Base-by-base conservation (phyloP, 2,888 invertebrate species). In the Watsonalla binaria region DNA sequence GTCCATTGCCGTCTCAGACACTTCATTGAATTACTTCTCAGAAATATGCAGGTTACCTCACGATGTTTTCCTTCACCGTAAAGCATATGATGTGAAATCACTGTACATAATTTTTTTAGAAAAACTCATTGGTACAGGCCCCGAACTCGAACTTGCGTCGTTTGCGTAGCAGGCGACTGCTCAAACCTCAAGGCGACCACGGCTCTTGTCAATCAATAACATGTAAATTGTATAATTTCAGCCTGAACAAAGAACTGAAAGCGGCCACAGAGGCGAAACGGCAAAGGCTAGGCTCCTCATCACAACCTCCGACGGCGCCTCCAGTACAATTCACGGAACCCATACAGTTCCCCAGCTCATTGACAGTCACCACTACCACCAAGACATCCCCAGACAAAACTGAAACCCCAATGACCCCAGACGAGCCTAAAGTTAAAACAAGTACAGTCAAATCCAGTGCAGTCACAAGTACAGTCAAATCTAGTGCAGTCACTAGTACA, bases 301-400 rank as follows among this genome's bases (percentile, higher is more conserved):
- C 83, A 0, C 78, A 77, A 0, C 57, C 53, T 1, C 37, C 56
- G 8, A 37, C 56, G 14, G 50, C 58, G 6, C 61, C 46, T 55
- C 57, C 70, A 0, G 39, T 56, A 5, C 53, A 66, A 0, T 82
- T 80, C 71, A 52, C 75, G 0, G 89, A 89, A 53, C 82, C 80
- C 33, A 86, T 90, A 54, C 83, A 82, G 51, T 90, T 90, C 70
- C 90, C 90, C 0, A 85, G 86, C 61, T 82, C 90, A 0, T 79
- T 90, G n/a, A 90, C 90, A 0, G 88, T 90, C 57, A 90, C 87
- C 7, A 82, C 88, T 0, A 76, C 79, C 0, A 60, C 71, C 5
- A 77, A 76, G 35, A 54, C 64, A 8, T 59, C 69, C 0, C 58
- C 67, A 0, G 80, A 77, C 2, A 74, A 68, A 24, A 37, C 51